A percentile compares a stretch with the other conserved stretches of the same genome.
Evolutionary conservation across 2,113 vertebrate genomes (phyloP).

Genomic region (Pachycephala philippinensis): DNA sequence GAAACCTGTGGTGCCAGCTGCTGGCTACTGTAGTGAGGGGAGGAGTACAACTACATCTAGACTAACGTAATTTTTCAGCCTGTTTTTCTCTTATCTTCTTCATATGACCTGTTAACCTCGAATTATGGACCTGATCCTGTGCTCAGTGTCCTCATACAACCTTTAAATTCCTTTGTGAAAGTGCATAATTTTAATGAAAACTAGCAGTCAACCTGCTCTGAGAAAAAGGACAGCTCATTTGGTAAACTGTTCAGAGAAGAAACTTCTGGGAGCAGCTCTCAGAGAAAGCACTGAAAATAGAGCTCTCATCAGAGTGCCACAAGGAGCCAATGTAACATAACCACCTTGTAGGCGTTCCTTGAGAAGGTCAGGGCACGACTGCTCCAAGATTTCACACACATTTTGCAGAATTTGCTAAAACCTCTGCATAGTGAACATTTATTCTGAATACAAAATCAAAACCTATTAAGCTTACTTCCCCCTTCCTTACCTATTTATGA

Average conservation of each 20-base stretch:
- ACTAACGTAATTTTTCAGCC: background rate
- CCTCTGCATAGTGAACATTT: background rate
- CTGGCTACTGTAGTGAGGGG: background rate
- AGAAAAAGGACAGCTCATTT: background rate
- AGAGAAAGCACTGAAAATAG: background rate
- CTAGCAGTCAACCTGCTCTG: background rate
- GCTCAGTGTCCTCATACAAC: background rate
- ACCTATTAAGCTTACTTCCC: background rate
- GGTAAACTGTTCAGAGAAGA: background rate
- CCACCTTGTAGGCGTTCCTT: accelerated
- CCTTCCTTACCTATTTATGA: background rate
- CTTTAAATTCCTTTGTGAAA: background rate
- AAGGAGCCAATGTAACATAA: background rate
- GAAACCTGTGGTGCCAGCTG: background rate
- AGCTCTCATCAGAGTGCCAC: background rate
- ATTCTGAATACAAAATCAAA: background rate
- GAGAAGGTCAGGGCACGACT: background rate
- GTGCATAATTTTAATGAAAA: background rate
- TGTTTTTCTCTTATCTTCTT: background rate
- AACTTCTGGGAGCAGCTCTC: background rate
- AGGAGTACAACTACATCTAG: background rate
- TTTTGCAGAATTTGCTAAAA: background rate
- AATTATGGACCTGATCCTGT: background rate
- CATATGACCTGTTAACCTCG: background rate
- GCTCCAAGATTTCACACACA: background rate